Evolutionary conservation across 2,888 invertebrate species (phyloP), one percentile per base, ranked within the genome.

Genomic region (Polydrusus tereticollis): DNA sequence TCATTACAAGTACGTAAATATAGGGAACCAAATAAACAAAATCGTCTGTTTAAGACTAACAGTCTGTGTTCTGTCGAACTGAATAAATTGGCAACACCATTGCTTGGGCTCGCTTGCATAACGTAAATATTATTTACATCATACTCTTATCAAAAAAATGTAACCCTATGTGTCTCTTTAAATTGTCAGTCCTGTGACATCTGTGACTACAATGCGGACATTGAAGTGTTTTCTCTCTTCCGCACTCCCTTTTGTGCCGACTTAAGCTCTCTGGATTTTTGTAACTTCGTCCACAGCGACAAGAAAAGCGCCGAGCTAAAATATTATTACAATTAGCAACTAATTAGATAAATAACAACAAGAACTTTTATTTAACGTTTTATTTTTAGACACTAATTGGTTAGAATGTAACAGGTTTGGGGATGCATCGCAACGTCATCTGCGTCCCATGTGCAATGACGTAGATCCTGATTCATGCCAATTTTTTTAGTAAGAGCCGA

Each of bases 231-330:
- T 80, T 80, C 62, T 80, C 80, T 4, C 33, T 59, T 8, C 79
- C 80, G 52, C 80, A 80, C 55, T 79, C 78, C 12, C 72, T 66
- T 50, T 55, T 75, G 52, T 80, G 80, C n/a, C 80, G 75, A 26
- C 73, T 76, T 16, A 80, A 58, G 64, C 79, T 80, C 67, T 79
- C 78, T 0, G 77, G 77, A 55, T 79, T 77, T 72, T 80, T 80
- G 70, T 80, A 80, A 59, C 64, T 76, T 64, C 70, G 78, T n/a
- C 80, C 79, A 59, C 80, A 80, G 10, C 71, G 63, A 57, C 78
- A 77, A 50, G 41, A 69, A 62, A 68, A 75, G 18, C 69, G 23
- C 8, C 38, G 38, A 59, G 12, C 41, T 38, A 59, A 59, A 59
- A 59, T 59, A 59, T 0, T 10, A 7, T 38, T 0, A 21, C 3